Conservation (phyloP, 2,113 vertebrate genomes). For the Podilymbus podiceps region DNA sequence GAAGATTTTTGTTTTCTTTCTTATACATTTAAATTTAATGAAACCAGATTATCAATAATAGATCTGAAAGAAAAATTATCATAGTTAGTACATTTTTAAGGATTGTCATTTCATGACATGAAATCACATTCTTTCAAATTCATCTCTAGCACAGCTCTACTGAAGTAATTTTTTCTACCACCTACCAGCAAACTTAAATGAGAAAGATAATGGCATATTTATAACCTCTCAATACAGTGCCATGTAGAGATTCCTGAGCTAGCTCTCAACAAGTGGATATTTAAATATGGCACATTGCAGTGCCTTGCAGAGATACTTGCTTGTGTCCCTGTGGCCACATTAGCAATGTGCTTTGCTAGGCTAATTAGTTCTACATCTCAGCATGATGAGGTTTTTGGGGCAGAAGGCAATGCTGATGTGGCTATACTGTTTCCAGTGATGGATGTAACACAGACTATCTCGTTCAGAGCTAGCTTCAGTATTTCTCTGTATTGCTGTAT, state of each 20-base stretch:
- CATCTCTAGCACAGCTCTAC: background rate
- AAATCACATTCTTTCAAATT: background rate
- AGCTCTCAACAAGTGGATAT: background rate
- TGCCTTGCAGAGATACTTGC: slow-evolving; percentile 12
- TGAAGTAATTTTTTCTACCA: slow-evolving; percentile 20
- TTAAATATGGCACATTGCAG: background rate
- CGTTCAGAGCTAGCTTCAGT: background rate
- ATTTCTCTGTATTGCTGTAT: background rate
- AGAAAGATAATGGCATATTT: slow-evolving; percentile 37
- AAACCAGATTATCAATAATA: background rate
- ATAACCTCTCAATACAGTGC: background rate
- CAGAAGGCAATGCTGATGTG: background rate
- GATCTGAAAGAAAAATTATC: background rate
- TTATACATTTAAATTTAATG: background rate
- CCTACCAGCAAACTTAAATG: slow-evolving; percentile 27
- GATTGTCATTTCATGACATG: background rate
- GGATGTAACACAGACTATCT: background rate
- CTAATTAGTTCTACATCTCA: background rate
- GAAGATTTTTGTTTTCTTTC: background rate
- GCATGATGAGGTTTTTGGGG: background rate
- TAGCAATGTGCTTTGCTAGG: background rate
- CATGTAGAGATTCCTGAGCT: background rate
- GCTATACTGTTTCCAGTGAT: background rate
- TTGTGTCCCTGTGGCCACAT: background rate
- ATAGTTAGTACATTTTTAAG: background rate